Evolutionary conservation across 2,888 invertebrate species (phyloP), one percentile per base, ranked within the genome.

Genomic region (Drosophila neonasuta): DNA sequence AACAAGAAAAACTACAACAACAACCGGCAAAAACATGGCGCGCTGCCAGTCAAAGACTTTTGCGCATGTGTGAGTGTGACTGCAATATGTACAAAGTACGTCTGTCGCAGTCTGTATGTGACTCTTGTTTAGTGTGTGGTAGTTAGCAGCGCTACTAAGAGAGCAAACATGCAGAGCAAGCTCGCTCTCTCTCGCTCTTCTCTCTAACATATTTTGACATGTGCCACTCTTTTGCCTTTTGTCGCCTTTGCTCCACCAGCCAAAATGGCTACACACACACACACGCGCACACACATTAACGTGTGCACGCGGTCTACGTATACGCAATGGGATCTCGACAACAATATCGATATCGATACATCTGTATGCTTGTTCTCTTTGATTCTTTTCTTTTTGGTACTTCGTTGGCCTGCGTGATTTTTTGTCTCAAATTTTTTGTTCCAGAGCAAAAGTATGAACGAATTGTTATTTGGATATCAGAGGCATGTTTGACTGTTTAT

Each of bases 21-120:
- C 64, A 64, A 78, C 74, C 74, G 79, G 79, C 74, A 54, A 64
- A 78, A 74, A 78, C 64, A 74, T 78, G 79, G 74, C 77, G 79
- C 39, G 62, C 72, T 69, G 76, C 59, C 76, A 49, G 50, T 13
- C 50, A 48, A 55, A 57, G 48, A 20, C 52, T 41, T 3, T 3
- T 63, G 75, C 77, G 79, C 71, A 79, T 73, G 79, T 77, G 76
- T 79, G 58, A 52, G 78, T 39, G 74, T 61, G 17, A 59, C 60
- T 78, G 58, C 60, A 24, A 36, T 55, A 41, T 17, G 8, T 36
- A n/a, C 24, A 24, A 24, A 24, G 24, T 36, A 32, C 32, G 9
- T 15, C 30, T 59, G 59, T 78, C 34, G 30, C 24, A 24, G 67
- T 39, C 62, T 63, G 56, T 55, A 10, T 57, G 51, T 68, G 54